Percentiles rank a stretch among this genome's conserved stretches.
Conservation (phyloP, 1,140 invertebrate species). For the Drosophila orosa region DNA sequence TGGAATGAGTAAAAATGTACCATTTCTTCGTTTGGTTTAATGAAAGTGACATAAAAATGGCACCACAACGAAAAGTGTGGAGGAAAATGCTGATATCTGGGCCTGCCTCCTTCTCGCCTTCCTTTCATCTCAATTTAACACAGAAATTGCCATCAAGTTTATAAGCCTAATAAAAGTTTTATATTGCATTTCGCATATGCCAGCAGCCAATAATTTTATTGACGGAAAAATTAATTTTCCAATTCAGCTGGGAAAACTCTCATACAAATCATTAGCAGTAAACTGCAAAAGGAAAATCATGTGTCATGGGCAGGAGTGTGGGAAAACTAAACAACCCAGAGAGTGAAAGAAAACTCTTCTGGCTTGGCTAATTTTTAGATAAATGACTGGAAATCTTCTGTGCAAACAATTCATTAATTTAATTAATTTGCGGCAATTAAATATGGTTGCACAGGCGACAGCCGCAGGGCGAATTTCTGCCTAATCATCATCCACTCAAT, state of each 20-base stretch:
- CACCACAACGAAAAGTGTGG: constrained; percentile 11
- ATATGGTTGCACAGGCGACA: constrained; percentile 32
- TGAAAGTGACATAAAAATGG: constrained; percentile 44
- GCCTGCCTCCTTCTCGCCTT: background rate
- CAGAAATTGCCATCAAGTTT: constrained; percentile 52
- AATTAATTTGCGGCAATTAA: constrained; percentile 81
- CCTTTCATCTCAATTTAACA: constrained; percentile 17
- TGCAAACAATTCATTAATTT: constrained; percentile 80
- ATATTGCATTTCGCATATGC: constrained; percentile 35
- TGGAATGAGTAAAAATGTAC: constrained; percentile 14
- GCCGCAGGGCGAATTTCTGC: constrained; percentile 29
- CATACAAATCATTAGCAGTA: constrained; percentile 48
- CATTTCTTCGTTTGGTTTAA: constrained; percentile 47
- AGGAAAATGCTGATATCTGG: constrained; percentile 3
- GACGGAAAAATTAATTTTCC: constrained; percentile 65
- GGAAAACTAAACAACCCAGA: constrained; percentile 6
- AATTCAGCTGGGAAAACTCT: constrained; percentile 39
- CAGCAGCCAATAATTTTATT: constrained; percentile 35
- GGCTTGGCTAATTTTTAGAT: constrained; percentile 53
- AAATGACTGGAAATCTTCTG: constrained; percentile 57
- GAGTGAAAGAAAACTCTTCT: constrained; percentile 11
- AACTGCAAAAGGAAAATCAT: constrained; percentile 40
- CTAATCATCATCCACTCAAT: constrained; percentile 70
- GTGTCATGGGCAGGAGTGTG: constrained; percentile 41
- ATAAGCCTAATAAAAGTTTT: constrained; percentile 64